Percentiles rank a stretch among this genome's conserved stretches.
Conservation (phyloP, 92 coral and sea anemone species). For the Galaxea fascicularis region DNA sequence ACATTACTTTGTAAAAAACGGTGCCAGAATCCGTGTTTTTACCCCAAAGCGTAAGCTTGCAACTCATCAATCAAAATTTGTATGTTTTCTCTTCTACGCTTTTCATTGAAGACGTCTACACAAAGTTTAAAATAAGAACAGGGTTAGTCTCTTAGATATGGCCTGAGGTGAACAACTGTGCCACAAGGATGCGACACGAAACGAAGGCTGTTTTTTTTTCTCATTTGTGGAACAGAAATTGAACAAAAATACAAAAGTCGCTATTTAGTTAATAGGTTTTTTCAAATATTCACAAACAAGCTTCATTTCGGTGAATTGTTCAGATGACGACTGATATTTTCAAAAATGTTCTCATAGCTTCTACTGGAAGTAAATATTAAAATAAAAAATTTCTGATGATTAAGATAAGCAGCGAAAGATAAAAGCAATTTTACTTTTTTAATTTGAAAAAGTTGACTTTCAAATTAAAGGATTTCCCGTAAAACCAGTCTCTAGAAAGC, state of each 20-base stretch:
- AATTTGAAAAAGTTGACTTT: neutral
- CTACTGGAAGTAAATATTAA: neutral
- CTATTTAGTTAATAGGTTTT: neutral
- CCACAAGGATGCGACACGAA: neutral
- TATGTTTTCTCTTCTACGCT: slow-evolving; percentile 2
- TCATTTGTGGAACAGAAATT: slow-evolving; percentile 2
- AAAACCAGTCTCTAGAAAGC: neutral
- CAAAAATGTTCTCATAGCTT: neutral
- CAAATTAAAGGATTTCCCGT: neutral
- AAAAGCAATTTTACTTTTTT: slow-evolving; percentile 18
- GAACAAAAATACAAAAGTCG: neutral
- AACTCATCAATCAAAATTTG: no score
- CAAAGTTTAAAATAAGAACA: neutral
- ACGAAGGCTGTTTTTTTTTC: neutral
- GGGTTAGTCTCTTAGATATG: neutral
- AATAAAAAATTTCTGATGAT: slow-evolving; percentile 33
- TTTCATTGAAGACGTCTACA: neutral
- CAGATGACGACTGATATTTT: neutral
- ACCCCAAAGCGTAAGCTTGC: neutral
- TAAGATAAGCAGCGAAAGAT: slow-evolving; percentile 30
- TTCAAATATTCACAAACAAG: neutral
- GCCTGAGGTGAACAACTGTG: slow-evolving; percentile 1
- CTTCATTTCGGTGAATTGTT: neutral
- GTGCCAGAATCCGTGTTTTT: neutral
- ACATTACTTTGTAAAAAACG: neutral